A percentile compares a stretch with the other conserved stretches of the same genome.
Conservation (phyloP, 2,113 vertebrate genomes). For the Poecilia latipinna region DNA sequence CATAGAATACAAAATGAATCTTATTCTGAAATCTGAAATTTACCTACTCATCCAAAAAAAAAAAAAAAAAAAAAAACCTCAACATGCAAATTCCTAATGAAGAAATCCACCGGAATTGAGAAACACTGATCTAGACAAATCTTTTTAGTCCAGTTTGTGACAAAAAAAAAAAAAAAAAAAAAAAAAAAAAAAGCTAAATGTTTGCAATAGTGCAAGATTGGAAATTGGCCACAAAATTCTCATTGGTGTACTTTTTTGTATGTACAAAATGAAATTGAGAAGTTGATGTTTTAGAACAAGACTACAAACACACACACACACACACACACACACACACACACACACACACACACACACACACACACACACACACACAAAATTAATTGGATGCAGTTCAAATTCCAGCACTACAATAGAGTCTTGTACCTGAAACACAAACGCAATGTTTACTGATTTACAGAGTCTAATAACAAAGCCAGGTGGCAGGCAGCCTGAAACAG, state of each 20-base stretch:
- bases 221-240: neutral
- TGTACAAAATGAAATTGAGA: neutral
- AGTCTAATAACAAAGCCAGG: conserved; percentile 65
- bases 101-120: no score
- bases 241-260: neutral
- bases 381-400: neutral
- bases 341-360: no score
- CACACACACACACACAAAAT: no score
- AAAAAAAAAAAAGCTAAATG: neutral
- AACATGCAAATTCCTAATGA: no score
- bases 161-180: neutral
- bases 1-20: no score
- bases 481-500: conserved; percentile 59
- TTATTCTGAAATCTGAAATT: no score
- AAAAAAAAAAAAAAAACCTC: no score
- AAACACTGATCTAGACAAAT: no score
- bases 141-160: neutral
- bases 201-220: neutral
- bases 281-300: neutral
- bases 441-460: conserved; percentile 66
- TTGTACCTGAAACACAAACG: conserved; percentile 8
- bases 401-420: neutral
- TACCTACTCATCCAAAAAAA: no score
- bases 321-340: no score
- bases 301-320: neutral